Evolutionary conservation across 2,888 invertebrate genomes (phyloP), one percentile per base, ranked within the genome.

Genomic region (Philereme transversata): DNA sequence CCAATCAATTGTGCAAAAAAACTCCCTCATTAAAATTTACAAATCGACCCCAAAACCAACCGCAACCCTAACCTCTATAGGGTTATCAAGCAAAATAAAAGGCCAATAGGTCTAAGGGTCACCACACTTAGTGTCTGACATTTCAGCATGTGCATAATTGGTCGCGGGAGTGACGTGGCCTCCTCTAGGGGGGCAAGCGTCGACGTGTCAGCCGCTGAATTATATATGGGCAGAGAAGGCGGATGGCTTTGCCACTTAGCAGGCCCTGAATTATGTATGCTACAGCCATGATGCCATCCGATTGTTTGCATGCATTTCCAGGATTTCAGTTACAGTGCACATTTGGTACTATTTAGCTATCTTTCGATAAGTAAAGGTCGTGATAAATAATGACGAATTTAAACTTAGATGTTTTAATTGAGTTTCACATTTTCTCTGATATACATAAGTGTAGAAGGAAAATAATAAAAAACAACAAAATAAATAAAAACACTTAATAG

Each of bases 91-190:
- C 75, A 79, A 81, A 84, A 88, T 84, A 88, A 90, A 87, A 85
- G 89, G 92, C 85, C 89, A 91, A 87, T 91, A 83, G 91, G 91
- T 91, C 80, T 90, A 84, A 89, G 89, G 92, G 91, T 92, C 92
- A 90, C 74, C 64, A 71, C 70, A 74, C 81, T 87, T 87, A 90
- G 88, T 87, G 88, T 71, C 73, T 75, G 90, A 88, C 90, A 86
- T 88, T 89, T 89, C 83, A 84, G 75, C 82, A 81, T 79, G 80
- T 89, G 90, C 89, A 91, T 92, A 92, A 92, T 92, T 92, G 90
- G 88, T 78, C 73, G 68, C 76, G 82, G 79, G 81, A 91, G 83
- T 90, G 92, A 90, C 89, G 76, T 79, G 77, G 66, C 77, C 74
- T 78, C 75, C 75, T 72, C 65, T 61, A 67, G 72, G 76, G 72